Conservation (phyloP, 2,113 vertebrate species). For the Oncorhynchus mykiss region DNA sequence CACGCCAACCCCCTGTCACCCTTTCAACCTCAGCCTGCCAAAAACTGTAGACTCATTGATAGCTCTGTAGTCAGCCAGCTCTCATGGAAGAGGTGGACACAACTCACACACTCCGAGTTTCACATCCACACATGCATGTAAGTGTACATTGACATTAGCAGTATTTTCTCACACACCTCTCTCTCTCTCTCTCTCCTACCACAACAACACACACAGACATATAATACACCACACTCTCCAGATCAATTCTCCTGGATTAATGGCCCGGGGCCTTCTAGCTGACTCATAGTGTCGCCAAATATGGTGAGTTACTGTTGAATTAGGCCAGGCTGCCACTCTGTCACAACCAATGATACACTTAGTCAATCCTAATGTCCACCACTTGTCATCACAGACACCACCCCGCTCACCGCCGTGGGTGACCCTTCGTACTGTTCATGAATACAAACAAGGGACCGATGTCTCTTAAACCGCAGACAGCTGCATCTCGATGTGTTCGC, state of each 20-base stretch:
- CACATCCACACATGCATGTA: too few relatives aligned
- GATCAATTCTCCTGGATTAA: constrained; percentile 59
- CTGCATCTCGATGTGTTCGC: constrained; percentile 16
- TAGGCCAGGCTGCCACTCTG: constrained; percentile 43
- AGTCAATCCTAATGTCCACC: constrained; percentile 65
- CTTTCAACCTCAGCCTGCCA: too few relatives aligned
- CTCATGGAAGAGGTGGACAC: too few relatives aligned
- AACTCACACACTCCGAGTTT: too few relatives aligned
- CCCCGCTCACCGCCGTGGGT: constrained; percentile 24
- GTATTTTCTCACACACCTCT: too few relatives aligned
- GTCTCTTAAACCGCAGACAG: constrained; percentile 30
- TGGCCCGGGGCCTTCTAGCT: constrained; percentile 56
- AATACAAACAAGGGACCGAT: constrained; percentile 43
- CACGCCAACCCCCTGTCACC: too few relatives aligned
- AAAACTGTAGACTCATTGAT: too few relatives aligned
- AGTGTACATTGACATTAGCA: too few relatives aligned
- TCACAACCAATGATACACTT: constrained; percentile 58
- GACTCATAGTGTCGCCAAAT: constrained; percentile 65
- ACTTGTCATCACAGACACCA: constrained; percentile 50
- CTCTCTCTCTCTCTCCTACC: too few relatives aligned
- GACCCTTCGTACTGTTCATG: constrained; percentile 27
- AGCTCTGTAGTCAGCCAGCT: too few relatives aligned
- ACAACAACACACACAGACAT: neutral
- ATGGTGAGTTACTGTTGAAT: constrained; percentile 62
- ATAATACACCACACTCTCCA: constrained; percentile 31